These are phyloP conservation scores for Pedetes capensis DNA, from an alignment of 2,113 vertebrate species.

Conservation along the genomic window DNA sequence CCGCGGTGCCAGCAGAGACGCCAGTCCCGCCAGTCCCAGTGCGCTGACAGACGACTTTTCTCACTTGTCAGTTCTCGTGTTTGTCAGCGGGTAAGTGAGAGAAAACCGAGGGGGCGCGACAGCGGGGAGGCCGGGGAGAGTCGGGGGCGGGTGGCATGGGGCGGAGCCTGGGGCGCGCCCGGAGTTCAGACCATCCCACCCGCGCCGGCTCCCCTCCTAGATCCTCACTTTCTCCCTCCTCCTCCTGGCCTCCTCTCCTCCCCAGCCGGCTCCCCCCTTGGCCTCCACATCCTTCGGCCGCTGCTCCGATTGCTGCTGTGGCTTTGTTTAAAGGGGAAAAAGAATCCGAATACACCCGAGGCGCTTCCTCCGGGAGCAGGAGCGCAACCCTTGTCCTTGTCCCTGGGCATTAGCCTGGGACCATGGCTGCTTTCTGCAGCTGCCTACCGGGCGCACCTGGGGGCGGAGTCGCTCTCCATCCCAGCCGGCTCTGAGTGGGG, in stretches of 20 bases:
- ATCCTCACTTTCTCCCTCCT: not conserved
- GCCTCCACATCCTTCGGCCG: not conserved
- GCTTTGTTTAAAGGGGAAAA: constrained; percentile 29
- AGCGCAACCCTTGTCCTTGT: constrained; percentile 33
- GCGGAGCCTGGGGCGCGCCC: not conserved
- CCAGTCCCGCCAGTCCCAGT: too few species aligned
- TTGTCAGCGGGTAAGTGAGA: constrained; percentile 76
- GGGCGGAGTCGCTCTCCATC: constrained; percentile 29
- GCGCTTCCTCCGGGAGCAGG: constrained; percentile 49
- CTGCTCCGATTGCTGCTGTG: not conserved
- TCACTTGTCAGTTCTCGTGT: constrained; percentile 75
- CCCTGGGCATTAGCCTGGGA: not conserved
- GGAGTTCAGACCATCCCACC: not conserved
- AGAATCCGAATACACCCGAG: not conserved
- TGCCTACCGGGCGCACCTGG: constrained; percentile 57
- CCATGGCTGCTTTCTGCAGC: constrained; percentile 66
- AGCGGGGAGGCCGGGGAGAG: not conserved
- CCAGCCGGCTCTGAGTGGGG: constrained; percentile 38
- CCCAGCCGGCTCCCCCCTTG: not conserved
- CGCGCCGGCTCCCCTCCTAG: accelerated
- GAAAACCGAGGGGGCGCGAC: not conserved
- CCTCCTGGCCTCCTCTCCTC: not conserved
- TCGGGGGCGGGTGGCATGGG: not conserved
- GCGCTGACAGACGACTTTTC: constrained; percentile 73
- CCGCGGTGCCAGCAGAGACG: constrained; percentile 48